phyloP scores from a whole-genome alignment of 2,113 vertebrate species.

The Petrocephalus zakoni region DNA sequence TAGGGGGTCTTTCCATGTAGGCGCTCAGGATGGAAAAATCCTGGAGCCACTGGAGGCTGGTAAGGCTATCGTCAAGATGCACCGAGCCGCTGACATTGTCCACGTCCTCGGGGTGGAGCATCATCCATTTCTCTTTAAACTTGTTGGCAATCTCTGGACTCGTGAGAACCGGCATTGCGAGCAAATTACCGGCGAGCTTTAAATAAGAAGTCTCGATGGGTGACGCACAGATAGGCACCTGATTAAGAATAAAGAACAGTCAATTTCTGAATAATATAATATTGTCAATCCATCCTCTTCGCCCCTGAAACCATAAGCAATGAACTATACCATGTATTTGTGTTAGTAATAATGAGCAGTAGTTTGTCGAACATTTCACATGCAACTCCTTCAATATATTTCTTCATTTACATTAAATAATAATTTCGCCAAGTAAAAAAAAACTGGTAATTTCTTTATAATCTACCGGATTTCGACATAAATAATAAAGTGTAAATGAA shows the following conservation, averaged over 20 bases:
- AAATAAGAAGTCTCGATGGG: not conserved
- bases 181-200: not conserved
- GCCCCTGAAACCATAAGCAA: not conserved
- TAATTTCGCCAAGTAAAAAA: not conserved
- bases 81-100: slow-evolving; percentile 44
- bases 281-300: not conserved
- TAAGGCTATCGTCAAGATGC: slow-evolving; percentile 72
- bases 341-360: not conserved
- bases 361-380: not conserved
- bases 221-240: not conserved
- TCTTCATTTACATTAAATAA: not conserved
- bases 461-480: not conserved
- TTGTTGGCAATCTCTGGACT: slow-evolving; percentile 60
- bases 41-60: slow-evolving; percentile 79
- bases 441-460: not conserved
- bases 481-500: not conserved
- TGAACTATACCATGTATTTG: not conserved
- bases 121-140: slow-evolving; percentile 63
- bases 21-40: slow-evolving; percentile 74
- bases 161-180: slow-evolving; percentile 64
- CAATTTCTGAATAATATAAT: not conserved
- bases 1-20: slow-evolving; percentile 55
- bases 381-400: not conserved
- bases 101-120: slow-evolving; percentile 53
- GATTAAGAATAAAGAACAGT: not conserved